Conservation (phyloP, 2,113 vertebrate genomes). For the Syrmaticus mikado region DNA sequence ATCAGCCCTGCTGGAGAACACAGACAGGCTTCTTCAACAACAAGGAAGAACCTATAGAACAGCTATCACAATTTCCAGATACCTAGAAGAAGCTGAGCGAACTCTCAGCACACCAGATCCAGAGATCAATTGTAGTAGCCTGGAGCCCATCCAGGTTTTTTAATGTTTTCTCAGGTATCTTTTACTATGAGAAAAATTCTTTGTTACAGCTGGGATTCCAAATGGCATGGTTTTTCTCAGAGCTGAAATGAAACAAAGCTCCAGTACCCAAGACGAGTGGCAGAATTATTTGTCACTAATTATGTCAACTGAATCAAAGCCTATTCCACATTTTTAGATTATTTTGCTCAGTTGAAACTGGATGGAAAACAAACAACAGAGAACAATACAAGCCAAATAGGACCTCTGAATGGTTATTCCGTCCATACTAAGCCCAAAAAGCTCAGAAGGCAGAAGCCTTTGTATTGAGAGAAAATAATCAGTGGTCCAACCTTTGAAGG, state of each 20-base stretch:
- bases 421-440: not conserved
- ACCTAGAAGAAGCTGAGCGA: constrained; percentile 38
- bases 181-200: constrained; percentile 18
- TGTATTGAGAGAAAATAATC: not conserved
- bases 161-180: constrained; percentile 18
- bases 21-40: constrained; percentile 17
- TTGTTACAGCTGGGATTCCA: constrained; percentile 26
- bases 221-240: not conserved
- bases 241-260: constrained; percentile 24
- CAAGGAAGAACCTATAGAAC: constrained; percentile 57
- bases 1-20: constrained; percentile 29
- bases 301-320: not conserved
- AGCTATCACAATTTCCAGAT: not conserved
- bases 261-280: not conserved
- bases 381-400: not conserved
- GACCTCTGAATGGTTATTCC: not conserved
- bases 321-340: constrained; percentile 1
- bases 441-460: not conserved
- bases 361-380: constrained; percentile 37
- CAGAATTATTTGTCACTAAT: not conserved
- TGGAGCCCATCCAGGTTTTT: not conserved
- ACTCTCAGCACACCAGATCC: not conserved
- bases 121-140: constrained; percentile 20
- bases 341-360: constrained; percentile 8
- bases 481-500: not conserved